Percentiles rank a stretch among this genome's conserved stretches.
phyloP scores from a whole-genome alignment of 2,113 vertebrate genomes.

The Mastomys natalensis region DNA sequence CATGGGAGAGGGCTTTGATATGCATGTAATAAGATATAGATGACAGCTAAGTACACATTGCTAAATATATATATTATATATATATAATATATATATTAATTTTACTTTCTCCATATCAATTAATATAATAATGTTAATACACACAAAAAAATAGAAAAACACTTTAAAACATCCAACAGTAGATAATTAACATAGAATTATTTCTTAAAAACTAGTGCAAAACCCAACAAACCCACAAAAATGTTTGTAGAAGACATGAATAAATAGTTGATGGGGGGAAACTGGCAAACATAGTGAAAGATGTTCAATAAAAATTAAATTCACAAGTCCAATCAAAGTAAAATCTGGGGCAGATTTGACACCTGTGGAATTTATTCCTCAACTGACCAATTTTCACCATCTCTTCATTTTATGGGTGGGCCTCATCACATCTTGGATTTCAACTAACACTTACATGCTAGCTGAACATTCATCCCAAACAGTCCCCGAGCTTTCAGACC shows the following conservation, averaged over 20 bases:
- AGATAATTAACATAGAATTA: neutral
- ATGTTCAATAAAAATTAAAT: slow-evolving; percentile 36
- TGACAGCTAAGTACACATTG: neutral
- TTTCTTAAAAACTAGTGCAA: neutral
- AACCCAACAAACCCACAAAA: neutral
- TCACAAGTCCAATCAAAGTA: neutral
- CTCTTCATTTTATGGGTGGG: slow-evolving; percentile 18
- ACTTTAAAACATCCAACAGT: neutral
- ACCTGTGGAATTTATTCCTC: neutral
- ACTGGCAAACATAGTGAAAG: neutral
- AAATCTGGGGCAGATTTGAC: slow-evolving; percentile 7
- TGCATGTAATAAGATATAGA: neutral
- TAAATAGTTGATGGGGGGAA: neutral
- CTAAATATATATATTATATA: too few species aligned
- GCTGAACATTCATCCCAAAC: neutral
- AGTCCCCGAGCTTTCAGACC: neutral
- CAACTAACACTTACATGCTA: slow-evolving; percentile 8
- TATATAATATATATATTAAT: neutral
- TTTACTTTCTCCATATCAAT: slow-evolving; percentile 2
- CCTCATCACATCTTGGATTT: neutral
- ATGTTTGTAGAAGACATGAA: neutral
- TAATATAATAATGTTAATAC: neutral
- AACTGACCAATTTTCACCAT: slow-evolving; percentile 25
- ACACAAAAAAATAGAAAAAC: neutral
- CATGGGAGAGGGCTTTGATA: neutral